These are phyloP conservation scores for Himalopsyche anomala DNA, from an alignment of 2,888 invertebrate species.

Conservation along the genomic window DNA sequence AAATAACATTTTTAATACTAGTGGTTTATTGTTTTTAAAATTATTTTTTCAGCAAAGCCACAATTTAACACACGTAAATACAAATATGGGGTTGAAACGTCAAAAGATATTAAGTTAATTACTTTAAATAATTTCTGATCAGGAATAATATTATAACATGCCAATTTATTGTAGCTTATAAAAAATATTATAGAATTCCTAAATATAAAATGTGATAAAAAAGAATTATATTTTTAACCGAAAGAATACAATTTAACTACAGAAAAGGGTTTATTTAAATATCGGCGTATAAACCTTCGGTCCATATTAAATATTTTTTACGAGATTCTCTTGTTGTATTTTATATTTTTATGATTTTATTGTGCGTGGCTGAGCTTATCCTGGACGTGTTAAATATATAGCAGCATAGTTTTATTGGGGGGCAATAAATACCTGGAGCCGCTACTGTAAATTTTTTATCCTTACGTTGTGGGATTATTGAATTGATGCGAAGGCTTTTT, in stretches of 20 bases:
- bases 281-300: neutral
- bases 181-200: no score
- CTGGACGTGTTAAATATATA: slow-evolving; percentile 30
- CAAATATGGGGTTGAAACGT: no score
- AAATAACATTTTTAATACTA: no score
- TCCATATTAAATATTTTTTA: slow-evolving; percentile 23
- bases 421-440: slow-evolving; percentile 20
- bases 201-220: no score
- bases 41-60: no score
- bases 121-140: no score
- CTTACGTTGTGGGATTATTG: neutral
- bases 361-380: neutral
- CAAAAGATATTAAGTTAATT: no score
- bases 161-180: no score
- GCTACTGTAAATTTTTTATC: slow-evolving; percentile 1
- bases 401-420: slow-evolving; percentile 16
- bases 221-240: no score
- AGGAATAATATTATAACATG: no score
- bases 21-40: no score
- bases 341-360: slow-evolving; percentile 8
- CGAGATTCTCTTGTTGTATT: slow-evolving; percentile 20
- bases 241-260: neutral
- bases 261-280: slow-evolving; percentile 7
- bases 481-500: neutral
- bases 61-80: no score